Conservation (phyloP, 2,888 invertebrate genomes). For the Lagria hirta region DNA sequence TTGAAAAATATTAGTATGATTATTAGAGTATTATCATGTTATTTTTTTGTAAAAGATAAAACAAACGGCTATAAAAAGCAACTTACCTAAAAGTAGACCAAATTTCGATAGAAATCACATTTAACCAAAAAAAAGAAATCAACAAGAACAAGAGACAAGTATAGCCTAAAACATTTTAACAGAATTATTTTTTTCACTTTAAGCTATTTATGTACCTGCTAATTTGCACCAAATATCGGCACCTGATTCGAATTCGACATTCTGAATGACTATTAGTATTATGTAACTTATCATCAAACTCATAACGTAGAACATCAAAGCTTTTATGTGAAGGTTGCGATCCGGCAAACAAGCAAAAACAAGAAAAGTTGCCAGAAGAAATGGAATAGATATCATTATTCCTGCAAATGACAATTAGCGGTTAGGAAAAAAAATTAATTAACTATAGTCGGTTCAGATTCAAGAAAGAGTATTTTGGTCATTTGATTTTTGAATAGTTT, state of each 20-base stretch:
- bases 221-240: no score
- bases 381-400: slow-evolving; percentile 72
- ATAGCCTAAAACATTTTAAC: slow-evolving; percentile 61
- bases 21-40: no score
- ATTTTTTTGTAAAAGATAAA: no score
- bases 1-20: no score
- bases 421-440: no score
- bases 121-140: slow-evolving; percentile 83
- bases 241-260: no score
- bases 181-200: slow-evolving; percentile 4
- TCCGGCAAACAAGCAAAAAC: slow-evolving; percentile 74
- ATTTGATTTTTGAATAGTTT: no score
- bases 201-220: no score
- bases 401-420: no score
- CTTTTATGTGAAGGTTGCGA: slow-evolving; percentile 74
- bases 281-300: slow-evolving; percentile 67
- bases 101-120: slow-evolving; percentile 84
- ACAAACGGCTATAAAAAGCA: no score
- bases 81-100: slow-evolving; percentile 80
- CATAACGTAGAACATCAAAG: slow-evolving; percentile 72
- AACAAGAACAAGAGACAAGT: slow-evolving; percentile 75
- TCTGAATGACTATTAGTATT: slow-evolving; percentile 59
- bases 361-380: slow-evolving; percentile 69
- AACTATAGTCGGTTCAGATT: no score
- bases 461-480: no score